phyloP scores from a whole-genome alignment of 2,797 vertebrate genomes.

The Lemur catta region DNA sequence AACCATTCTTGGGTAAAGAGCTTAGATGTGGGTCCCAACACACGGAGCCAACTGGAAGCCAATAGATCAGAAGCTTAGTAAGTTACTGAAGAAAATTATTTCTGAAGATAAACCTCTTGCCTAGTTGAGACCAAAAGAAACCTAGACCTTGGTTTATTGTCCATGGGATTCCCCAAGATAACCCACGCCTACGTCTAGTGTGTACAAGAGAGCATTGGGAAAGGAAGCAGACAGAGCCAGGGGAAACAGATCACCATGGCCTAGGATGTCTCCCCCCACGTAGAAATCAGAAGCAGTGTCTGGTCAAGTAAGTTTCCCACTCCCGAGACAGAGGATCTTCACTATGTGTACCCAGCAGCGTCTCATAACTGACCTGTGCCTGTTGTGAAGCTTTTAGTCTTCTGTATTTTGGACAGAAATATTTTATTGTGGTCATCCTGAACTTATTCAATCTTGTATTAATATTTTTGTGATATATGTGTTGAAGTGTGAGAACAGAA shows the following conservation, averaged over 20 bases:
- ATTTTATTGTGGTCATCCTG: neutral
- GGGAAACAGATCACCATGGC: rapidly evolving
- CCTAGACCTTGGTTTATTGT: neutral
- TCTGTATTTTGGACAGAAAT: neutral
- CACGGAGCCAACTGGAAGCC: neutral
- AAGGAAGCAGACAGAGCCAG: neutral
- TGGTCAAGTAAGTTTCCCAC: neutral
- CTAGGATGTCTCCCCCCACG: neutral
- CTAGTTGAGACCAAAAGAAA: neutral
- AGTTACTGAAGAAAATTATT: neutral
- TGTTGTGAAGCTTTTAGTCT: neutral
- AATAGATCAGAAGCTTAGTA: neutral
- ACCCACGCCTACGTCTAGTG: neutral
- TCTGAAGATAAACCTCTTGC: neutral
- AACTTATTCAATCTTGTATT: neutral
- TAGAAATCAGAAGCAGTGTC: neutral
- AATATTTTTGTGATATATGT: neutral
- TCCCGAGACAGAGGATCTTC: neutral
- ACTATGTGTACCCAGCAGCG: no score
- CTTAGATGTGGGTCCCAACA: neutral
- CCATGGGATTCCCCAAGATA: neutral
- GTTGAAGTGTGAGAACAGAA: neutral
- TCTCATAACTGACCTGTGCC: neutral
- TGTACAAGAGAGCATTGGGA: neutral
- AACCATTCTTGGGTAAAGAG: neutral